These are phyloP conservation scores for Ptychobarbus kaznakovi DNA, from an alignment of 2,797 vertebrate genomes.

Conservation along the genomic window DNA sequence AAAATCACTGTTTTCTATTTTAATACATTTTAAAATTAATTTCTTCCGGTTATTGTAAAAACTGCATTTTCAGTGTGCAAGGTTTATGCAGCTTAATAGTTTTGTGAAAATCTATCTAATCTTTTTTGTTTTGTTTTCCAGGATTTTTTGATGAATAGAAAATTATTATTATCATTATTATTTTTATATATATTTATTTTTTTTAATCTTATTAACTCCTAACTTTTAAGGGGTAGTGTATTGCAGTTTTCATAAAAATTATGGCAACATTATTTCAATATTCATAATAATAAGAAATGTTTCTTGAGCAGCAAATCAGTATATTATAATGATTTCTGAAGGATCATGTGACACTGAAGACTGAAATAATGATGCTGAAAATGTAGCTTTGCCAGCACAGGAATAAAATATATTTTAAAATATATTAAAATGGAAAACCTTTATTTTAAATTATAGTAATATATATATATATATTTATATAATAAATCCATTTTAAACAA, in stretches of 20 bases:
- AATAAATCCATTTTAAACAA: no score
- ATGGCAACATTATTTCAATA: background rate
- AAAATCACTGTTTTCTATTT: background rate
- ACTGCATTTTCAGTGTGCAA: background rate
- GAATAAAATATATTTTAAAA: background rate
- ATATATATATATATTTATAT: no score
- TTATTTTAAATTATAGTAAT: background rate
- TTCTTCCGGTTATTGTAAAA: background rate
- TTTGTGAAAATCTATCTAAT: background rate
- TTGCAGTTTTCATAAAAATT: background rate
- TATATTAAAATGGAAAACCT: background rate
- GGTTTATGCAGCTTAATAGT: background rate
- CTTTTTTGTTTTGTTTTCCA: background rate
- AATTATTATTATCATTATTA: no score
- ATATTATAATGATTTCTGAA: background rate
- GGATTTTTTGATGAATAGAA: background rate
- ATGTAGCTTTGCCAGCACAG: background rate
- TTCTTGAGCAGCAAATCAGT: background rate
- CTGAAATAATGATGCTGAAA: background rate
- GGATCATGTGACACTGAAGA: background rate
- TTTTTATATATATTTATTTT: no score
- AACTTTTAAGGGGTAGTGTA: background rate
- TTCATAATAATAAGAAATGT: background rate
- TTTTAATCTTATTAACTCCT: background rate
- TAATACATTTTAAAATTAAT: background rate